These are phyloP conservation scores for Micronycteris hirsuta DNA, from an alignment of 2,113 vertebrate genomes.

Conservation along the genomic window DNA sequence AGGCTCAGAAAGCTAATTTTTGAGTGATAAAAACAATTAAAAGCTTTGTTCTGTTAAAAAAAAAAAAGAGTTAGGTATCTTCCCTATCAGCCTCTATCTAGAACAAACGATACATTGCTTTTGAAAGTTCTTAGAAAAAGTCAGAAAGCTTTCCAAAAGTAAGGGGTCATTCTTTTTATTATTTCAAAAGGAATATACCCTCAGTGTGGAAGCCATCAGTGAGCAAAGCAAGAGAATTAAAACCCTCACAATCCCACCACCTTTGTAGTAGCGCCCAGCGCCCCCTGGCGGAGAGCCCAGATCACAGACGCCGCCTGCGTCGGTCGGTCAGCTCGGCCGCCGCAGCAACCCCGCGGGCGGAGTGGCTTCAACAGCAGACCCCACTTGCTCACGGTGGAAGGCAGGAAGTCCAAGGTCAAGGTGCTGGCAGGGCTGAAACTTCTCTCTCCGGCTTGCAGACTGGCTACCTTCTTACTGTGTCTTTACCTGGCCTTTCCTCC, in stretches of 20 bases:
- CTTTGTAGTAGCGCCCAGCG: too few relatives aligned
- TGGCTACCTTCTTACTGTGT: neutral
- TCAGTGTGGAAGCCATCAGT: neutral
- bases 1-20: neutral
- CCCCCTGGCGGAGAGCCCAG: neutral
- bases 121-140: neutral
- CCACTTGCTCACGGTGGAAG: neutral
- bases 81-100: neutral
- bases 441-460: neutral
- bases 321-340: rapidly evolving
- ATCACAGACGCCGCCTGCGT: rapidly evolving
- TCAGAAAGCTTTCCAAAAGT: neutral
- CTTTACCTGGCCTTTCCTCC: neutral
- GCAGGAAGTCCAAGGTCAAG: neutral
- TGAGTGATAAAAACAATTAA: neutral
- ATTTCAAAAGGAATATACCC: neutral
- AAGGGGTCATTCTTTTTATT: neutral
- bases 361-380: neutral
- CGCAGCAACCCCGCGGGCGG: rapidly evolving
- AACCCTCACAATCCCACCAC: neutral
- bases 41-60: neutral
- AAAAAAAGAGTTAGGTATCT: neutral
- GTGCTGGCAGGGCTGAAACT: neutral
- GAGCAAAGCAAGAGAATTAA: neutral
- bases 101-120: neutral